Conservation (phyloP, 2,888 invertebrate genomes). For the Atrina japonica region DNA sequence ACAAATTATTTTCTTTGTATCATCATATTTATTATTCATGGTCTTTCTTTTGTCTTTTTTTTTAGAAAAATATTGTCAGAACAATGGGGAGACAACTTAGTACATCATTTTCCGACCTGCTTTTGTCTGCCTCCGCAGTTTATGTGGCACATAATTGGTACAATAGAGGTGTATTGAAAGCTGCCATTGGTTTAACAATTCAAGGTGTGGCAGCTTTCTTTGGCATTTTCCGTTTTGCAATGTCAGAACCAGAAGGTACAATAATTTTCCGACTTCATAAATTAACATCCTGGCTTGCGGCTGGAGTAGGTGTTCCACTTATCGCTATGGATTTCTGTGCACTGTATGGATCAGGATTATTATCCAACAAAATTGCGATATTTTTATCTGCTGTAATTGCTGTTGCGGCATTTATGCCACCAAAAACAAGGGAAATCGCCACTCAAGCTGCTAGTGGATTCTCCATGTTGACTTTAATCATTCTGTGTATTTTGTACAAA, state of each 20-base stretch:
- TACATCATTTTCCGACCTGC: constrained; percentile 73
- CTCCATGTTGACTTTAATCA: constrained; percentile 68
- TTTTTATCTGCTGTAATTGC: constrained; percentile 56
- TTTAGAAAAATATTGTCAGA: background rate
- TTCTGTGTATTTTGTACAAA: constrained; percentile 54
- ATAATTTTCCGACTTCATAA: constrained; percentile 60
- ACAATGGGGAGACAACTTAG: constrained; percentile 67
- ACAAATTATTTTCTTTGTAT: no score
- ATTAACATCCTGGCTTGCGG: constrained; percentile 65
- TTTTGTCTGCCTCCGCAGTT: constrained; percentile 66
- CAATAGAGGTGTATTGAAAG: constrained; percentile 46
- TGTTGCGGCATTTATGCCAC: constrained; percentile 58
- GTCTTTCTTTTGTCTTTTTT: constrained; percentile 4
- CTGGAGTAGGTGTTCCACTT: constrained; percentile 68
- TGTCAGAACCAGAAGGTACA: constrained; percentile 56
- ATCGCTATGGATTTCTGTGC: constrained; percentile 70
- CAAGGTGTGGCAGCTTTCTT: constrained; percentile 72
- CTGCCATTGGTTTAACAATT: constrained; percentile 66
- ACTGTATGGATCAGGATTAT: constrained; percentile 51
- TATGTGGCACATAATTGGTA: constrained; percentile 62
- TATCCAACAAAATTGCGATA: constrained; percentile 64
- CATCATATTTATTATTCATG: no score
- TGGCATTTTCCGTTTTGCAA: constrained; percentile 70
- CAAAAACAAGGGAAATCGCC: constrained; percentile 54
- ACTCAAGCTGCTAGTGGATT: constrained; percentile 71